These are phyloP conservation scores for Apis laboriosa DNA, from an alignment of 1,140 invertebrate species.

Conservation along the genomic window DNA sequence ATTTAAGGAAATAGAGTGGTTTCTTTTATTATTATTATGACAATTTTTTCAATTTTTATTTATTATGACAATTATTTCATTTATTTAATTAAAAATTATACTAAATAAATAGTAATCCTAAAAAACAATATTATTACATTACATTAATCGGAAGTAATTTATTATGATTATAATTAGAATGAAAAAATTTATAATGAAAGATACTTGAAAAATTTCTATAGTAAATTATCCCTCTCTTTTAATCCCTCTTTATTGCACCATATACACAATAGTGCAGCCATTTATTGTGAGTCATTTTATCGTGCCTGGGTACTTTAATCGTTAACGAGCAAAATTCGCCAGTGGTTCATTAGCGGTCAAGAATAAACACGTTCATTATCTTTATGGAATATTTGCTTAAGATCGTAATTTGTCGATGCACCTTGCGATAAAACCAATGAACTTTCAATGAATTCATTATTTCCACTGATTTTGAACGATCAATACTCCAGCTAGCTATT, in stretches of 20 bases:
- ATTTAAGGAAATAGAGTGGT: too few species aligned
- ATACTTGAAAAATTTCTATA: neutral
- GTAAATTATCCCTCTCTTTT: neutral
- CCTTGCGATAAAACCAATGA: neutral
- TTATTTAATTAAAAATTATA: too few species aligned
- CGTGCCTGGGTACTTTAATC: slow-evolving; percentile 4
- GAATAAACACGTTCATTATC: slow-evolving; percentile 33
- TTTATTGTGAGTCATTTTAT: neutral
- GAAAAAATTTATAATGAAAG: neutral
- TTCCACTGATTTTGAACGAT: neutral
- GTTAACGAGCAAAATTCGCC: slow-evolving; percentile 20
- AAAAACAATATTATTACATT: too few species aligned
- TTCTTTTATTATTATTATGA: too few species aligned
- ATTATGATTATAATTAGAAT: neutral
- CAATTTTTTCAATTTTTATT: too few species aligned
- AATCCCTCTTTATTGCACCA: neutral
- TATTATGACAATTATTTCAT: too few species aligned
- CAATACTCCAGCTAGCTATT: neutral
- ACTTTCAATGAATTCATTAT: neutral
- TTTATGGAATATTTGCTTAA: slow-evolving; percentile 28
- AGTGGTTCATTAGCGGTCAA: slow-evolving; percentile 32
- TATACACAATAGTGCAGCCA: neutral
- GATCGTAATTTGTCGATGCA: neutral
- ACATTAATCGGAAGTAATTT: neutral
- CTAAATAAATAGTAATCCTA: too few species aligned